A percentile compares a stretch with the other conserved stretches of the same genome.
Conservation (phyloP, 2,113 vertebrate genomes). For the Numida meleagris region DNA sequence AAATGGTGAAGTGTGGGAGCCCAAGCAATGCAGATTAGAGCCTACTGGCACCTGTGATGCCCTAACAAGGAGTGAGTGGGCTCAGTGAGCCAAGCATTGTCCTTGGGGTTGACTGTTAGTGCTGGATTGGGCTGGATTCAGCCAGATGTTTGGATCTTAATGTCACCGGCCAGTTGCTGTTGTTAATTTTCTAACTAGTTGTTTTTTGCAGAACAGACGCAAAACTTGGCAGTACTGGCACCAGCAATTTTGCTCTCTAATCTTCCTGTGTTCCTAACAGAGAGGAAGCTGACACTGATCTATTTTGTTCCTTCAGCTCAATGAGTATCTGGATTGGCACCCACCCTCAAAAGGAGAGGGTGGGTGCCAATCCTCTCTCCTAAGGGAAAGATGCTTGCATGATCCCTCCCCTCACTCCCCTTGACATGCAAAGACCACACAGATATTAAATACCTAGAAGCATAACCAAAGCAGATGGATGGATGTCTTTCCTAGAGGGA, state of each 20-base stretch:
- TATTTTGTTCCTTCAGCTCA: not conserved
- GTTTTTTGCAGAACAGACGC: not conserved
- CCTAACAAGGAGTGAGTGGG: accelerated
- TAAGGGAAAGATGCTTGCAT: not conserved
- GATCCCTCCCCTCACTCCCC: not conserved
- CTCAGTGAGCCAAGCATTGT: accelerated
- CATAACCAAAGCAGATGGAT: not conserved
- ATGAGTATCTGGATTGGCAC: accelerated
- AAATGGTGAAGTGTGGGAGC: not conserved
- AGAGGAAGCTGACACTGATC: too few species aligned
- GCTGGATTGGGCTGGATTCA: too few species aligned
- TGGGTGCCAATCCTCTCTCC: too few species aligned
- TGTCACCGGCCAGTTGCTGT: not conserved
- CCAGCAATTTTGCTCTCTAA: not conserved
- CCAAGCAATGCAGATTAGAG: not conserved
- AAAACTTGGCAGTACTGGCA: not conserved
- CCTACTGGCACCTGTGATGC: not conserved
- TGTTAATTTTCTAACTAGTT: not conserved
- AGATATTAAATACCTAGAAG: not conserved
- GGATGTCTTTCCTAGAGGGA: not conserved
- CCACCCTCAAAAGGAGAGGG: too few species aligned
- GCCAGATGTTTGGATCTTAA: not conserved
- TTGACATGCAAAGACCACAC: not conserved
- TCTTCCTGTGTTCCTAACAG: not conserved
- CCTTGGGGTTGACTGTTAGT: not conserved